Base-by-base conservation (phyloP, 1,140 invertebrate species). In the Saxidomus purpurata region DNA sequence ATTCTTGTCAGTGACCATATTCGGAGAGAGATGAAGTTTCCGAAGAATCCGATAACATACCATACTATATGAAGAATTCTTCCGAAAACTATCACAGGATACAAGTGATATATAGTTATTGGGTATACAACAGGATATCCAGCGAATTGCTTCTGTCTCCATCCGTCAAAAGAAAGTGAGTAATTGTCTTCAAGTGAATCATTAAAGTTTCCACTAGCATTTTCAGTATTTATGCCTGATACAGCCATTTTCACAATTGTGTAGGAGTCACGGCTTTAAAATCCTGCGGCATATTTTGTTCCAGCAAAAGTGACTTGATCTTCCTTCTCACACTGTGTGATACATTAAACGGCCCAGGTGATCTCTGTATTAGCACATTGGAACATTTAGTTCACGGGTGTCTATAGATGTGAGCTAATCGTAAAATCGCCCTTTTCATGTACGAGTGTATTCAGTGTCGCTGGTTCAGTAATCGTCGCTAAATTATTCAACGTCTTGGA, bases 21-120 rank as follows among this genome's bases (percentile, higher is more conserved):
- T 25, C 87, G 83, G 2, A 90, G 69, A 17, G 94, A 94, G 17
- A 94, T 59, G 49, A 92, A 19, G 77, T 95, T 95, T 0, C 95
- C 95, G n/a, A 93, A 25, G 17, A 94, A 89, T 34, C 95, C 95
- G 17, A 95, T 89, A 13, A 92, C 74, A 87, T 93, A 94, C 92
- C 92, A 94, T 11, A 93, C 61, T 0, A 79, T 59, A 36, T 87
- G 49, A n/a, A 76, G 0, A 22, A 77, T 43, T 15, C 85, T 38
- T 9, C 55, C 74, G 19, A 87, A 63, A 0, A 76, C 11, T 15
- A 77, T 28, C 9, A 87, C 25, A 19, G 85, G 71, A 36, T 79
- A 79, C 8, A 87, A 13, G 59, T 87, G 49, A 80, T 87, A 79
- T 3, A 77, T 13, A n/a, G 71, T 43, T 38, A 87, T 87, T 17